Conservation (phyloP, 2,113 vertebrate genomes). For the Phyllostomus discolor region DNA sequence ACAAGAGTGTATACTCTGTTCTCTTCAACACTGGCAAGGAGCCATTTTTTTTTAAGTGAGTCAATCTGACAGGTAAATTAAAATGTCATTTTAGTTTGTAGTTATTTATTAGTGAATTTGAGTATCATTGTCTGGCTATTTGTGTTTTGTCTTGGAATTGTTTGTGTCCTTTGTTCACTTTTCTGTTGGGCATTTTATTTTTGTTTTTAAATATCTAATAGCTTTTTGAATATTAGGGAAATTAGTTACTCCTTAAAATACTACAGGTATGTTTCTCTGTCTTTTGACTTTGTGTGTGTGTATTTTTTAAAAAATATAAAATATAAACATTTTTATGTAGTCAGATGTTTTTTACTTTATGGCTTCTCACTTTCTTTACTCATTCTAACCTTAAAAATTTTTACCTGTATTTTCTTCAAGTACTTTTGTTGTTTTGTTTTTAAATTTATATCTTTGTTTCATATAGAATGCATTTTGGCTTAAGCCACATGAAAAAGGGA, state of each 20-base stretch:
- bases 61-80: not conserved
- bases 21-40: not conserved
- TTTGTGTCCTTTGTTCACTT: not conserved
- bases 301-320: not conserved
- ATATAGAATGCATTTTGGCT: not conserved
- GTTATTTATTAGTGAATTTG: not conserved
- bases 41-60: not conserved
- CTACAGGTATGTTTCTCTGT: not conserved
- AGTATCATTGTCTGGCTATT: not conserved
- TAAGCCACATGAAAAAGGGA: not conserved
- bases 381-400: constrained; percentile 8
- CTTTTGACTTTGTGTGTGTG: not conserved
- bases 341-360: not conserved
- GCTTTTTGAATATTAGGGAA: constrained; percentile 5
- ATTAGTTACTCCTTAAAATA: not conserved
- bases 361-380: not conserved
- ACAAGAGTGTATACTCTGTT: not conserved
- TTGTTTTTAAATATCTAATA: not conserved
- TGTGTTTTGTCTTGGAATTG: not conserved
- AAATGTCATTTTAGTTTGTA: not conserved
- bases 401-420: not conserved
- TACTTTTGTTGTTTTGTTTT: constrained; percentile 28
- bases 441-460: constrained; percentile 25
- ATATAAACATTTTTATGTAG: not conserved
- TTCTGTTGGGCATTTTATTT: not conserved